Evolutionary conservation across 1,140 invertebrate genomes (phyloP).

Genomic region (Pseudomyrmex pallidus): DNA sequence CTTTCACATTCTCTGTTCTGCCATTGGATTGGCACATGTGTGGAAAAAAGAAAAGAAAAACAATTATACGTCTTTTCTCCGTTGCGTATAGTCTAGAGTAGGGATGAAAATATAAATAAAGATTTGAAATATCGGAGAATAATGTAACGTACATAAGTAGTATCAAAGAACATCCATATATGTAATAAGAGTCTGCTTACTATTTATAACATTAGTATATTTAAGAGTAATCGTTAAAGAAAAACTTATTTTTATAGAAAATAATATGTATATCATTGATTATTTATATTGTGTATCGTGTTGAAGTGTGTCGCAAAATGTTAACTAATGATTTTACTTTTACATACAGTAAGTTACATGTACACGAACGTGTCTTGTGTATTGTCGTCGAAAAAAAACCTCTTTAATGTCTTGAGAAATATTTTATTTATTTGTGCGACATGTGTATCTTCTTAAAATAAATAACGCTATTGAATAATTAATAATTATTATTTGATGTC

Average conservation of each 20-base stretch:
- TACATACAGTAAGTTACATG: conserved; percentile 53
- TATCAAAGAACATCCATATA: conserved; percentile 49
- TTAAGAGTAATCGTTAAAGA: conserved; percentile 9
- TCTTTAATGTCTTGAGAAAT: conserved; percentile 3
- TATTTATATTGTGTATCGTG: conserved; percentile 66
- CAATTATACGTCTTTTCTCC: background rate
- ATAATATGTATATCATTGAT: conserved; percentile 42
- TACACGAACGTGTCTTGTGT: background rate
- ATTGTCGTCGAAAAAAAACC: background rate
- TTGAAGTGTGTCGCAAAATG: conserved; percentile 54
- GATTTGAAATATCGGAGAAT: conserved; percentile 68
- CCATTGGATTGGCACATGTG: conserved; percentile 27
- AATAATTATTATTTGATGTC: background rate
- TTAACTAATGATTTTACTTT: conserved; percentile 64
- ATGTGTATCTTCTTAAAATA: conserved; percentile 2
- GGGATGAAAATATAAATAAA: conserved; percentile 79
- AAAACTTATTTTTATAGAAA: conserved; percentile 43
- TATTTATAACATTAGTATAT: conserved; percentile 44
- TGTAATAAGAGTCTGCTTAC: conserved; percentile 47
- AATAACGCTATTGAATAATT: background rate
- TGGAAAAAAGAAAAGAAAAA: conserved; percentile 14
- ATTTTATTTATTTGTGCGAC: background rate
- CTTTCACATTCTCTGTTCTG: conserved; percentile 21
- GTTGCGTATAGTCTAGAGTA: conserved; percentile 49
- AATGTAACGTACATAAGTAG: conserved; percentile 76